phyloP scores from a whole-genome alignment of 2,888 invertebrate genomes.

The Drosophila borborema region DNA sequence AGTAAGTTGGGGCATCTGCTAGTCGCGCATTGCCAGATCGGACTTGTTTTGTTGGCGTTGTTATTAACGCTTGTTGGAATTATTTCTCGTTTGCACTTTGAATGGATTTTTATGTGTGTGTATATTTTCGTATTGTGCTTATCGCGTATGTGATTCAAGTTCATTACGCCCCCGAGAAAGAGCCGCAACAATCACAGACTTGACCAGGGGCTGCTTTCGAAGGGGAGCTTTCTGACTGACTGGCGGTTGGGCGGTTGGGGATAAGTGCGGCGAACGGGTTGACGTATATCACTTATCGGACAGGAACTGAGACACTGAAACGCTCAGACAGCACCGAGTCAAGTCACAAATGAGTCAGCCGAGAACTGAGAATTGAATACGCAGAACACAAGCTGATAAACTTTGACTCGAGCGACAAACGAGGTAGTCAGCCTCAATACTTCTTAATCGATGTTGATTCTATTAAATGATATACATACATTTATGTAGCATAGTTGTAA shows the following conservation, averaged over 20 bases:
- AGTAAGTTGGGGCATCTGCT: not conserved
- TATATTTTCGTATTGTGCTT: conserved; percentile 23
- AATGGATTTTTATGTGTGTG: conserved; percentile 3
- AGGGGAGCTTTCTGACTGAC: not conserved
- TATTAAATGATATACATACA: not conserved
- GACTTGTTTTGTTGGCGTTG: conserved; percentile 1
- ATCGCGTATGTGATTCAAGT: conserved; percentile 44
- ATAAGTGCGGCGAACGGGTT: not conserved
- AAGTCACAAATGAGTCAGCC: conserved; percentile 33
- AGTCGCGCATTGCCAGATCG: not conserved
- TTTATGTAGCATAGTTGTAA: not conserved
- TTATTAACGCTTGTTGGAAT: conserved; percentile 29
- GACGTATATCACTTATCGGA: conserved; percentile 33
- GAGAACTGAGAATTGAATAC: not conserved
- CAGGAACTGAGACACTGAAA: conserved; percentile 40
- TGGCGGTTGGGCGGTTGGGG: too few species aligned
- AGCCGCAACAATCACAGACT: not conserved
- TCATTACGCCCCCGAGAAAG: conserved; percentile 35
- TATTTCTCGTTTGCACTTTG: conserved; percentile 18
- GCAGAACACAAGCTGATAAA: conserved; percentile 20
- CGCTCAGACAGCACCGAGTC: conserved; percentile 9
- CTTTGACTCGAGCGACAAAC: conserved; percentile 17
- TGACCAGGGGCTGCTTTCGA: not conserved
- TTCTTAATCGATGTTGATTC: not conserved
- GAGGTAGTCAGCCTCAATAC: not conserved